These are phyloP conservation scores for Triops longicaudatus DNA, from an alignment of 1,140 invertebrate genomes.

Conservation along the genomic window DNA sequence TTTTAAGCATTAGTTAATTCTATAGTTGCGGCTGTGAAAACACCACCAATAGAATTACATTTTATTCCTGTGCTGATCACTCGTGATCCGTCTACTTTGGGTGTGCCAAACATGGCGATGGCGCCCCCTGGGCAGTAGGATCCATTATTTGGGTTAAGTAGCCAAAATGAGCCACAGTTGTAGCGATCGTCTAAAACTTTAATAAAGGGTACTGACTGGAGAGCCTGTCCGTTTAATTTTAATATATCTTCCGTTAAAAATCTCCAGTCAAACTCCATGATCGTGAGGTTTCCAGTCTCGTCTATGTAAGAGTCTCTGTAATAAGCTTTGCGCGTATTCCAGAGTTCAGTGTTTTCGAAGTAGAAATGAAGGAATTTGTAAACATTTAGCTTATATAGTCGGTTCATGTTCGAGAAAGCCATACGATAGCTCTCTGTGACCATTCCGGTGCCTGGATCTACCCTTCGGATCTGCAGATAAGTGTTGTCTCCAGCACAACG, in stretches of 20 bases:
- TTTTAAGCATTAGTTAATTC: no score
- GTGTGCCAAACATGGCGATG: neutral
- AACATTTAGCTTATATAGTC: neutral
- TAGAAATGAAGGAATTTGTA: neutral
- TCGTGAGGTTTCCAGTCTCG: neutral
- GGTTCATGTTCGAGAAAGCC: neutral
- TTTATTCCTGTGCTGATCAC: no score
- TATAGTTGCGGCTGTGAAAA: no score
- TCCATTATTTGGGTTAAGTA: neutral
- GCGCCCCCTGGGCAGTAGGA: neutral
- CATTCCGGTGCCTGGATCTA: neutral
- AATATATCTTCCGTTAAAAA: neutral
- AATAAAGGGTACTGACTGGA: neutral
- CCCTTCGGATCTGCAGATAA: neutral
- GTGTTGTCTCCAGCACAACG: no score
- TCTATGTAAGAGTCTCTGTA: neutral
- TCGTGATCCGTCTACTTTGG: neutral
- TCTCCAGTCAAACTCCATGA: neutral
- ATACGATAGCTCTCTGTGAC: neutral
- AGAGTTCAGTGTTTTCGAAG: neutral
- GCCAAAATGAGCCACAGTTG: neutral
- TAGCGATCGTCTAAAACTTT: neutral
- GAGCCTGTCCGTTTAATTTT: neutral
- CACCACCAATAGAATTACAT: no score
- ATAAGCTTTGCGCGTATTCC: no score